Conservation (phyloP, 2,888 invertebrate species). For the Amphipoea oculea region DNA sequence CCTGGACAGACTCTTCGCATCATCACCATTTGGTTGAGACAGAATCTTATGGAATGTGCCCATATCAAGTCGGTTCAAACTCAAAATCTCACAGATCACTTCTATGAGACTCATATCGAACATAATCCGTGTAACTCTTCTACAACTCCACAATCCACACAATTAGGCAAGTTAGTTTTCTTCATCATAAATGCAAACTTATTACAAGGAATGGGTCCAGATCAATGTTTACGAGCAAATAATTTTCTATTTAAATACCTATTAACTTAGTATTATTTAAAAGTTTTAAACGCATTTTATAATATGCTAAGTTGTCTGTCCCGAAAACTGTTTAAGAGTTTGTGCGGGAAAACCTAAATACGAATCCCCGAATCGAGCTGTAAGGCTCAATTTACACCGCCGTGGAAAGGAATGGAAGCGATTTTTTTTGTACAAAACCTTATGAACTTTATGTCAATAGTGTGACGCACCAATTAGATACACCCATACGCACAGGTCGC, state of each 20-base stretch:
- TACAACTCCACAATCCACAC: not conserved
- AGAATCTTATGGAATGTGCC: not conserved
- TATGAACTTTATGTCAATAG: too few relatives aligned
- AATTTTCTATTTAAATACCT: not conserved
- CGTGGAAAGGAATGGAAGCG: too few relatives aligned
- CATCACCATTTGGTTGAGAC: not conserved
- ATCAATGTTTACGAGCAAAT: not conserved
- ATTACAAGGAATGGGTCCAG: not conserved
- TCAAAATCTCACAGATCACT: not conserved
- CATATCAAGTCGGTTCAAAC: too few relatives aligned
- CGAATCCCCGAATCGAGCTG: not conserved
- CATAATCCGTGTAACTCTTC: not conserved
- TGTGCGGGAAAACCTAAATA: not conserved
- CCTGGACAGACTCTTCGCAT: not conserved
- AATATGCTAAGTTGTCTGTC: not conserved
- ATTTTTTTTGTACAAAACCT: too few relatives aligned
- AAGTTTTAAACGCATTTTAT: not conserved
- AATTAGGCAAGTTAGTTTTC: not conserved
- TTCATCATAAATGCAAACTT: not conserved
- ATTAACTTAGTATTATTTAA: not conserved
- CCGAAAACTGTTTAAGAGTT: not conserved
- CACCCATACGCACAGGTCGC: too few relatives aligned
- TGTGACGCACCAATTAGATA: too few relatives aligned
- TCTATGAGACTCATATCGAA: not conserved
- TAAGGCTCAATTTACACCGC: not conserved